A percentile compares a stretch with the other conserved stretches of the same genome.
These are phyloP conservation scores for Lycaon pictus DNA, from an alignment of 2,113 vertebrate genomes.

Conservation along the genomic window DNA sequence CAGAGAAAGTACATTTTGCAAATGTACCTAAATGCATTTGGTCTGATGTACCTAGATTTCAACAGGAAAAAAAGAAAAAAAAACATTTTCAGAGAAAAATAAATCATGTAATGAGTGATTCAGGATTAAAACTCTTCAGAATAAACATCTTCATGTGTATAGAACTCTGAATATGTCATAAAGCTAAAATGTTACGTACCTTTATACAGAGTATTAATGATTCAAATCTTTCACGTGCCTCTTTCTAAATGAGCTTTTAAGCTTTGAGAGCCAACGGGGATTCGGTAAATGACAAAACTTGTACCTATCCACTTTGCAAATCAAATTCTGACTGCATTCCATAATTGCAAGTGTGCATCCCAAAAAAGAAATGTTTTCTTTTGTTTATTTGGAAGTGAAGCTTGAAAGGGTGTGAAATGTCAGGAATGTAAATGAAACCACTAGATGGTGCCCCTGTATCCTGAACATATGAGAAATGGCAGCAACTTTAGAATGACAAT, in stretches of 20 bases:
- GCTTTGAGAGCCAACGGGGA: neutral
- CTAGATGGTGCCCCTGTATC: constrained; percentile 53
- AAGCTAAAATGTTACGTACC: neutral
- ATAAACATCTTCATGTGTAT: neutral
- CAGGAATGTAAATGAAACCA: neutral
- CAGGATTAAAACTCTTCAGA: neutral
- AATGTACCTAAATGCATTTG: neutral
- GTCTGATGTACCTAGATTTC: neutral
- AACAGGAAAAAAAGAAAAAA: neutral
- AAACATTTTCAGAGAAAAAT: neutral
- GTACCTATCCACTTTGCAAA: neutral
- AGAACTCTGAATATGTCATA: neutral
- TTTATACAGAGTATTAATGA: neutral
- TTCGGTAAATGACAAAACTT: neutral
- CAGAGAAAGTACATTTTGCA: neutral
- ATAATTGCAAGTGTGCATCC: neutral
- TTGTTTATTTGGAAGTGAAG: neutral
- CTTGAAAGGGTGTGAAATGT: neutral
- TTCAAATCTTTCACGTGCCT: neutral
- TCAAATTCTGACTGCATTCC: neutral
- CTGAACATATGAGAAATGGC: neutral
- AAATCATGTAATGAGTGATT: neutral
- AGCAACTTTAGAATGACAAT: neutral
- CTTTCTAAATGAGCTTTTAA: neutral
- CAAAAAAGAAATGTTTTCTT: neutral